Conservation (phyloP, 2,113 vertebrate species). For the Ammospiza caudacuta region DNA sequence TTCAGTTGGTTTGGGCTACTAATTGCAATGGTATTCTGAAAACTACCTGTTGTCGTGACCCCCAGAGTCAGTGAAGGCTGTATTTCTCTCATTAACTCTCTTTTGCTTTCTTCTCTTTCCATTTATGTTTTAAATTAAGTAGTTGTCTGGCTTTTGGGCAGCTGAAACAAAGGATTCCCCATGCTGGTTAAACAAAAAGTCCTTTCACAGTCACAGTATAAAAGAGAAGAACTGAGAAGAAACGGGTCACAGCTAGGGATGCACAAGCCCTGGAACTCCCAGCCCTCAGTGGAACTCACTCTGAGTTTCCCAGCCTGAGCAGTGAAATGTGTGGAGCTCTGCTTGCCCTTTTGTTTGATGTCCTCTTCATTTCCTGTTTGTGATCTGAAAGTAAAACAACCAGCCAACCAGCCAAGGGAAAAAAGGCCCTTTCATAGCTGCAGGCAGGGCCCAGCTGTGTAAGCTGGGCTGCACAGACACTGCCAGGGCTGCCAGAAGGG, state of each 20-base stretch:
- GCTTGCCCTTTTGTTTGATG: conserved; percentile 27
- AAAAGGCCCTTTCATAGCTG: background rate
- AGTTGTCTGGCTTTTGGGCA: background rate
- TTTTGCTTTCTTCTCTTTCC: background rate
- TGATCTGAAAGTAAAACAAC: conserved; percentile 54
- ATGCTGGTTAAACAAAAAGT: background rate
- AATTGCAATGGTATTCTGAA: background rate
- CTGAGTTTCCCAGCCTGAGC: conserved; percentile 12
- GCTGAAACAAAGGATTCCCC: background rate
- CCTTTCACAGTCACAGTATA: background rate
- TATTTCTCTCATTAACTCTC: background rate
- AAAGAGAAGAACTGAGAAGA: background rate
- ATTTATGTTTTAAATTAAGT: background rate
- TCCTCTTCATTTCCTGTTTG: conserved; percentile 43
- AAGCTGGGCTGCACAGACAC: background rate
- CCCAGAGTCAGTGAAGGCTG: background rate
- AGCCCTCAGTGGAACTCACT: background rate
- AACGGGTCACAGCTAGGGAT: background rate
- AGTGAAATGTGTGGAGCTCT: background rate
- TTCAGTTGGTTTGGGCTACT: background rate
- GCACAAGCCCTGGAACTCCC: background rate
- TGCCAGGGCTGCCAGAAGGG: background rate
- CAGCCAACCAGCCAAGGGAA: background rate
- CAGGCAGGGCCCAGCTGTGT: background rate
- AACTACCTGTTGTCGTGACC: background rate